These are phyloP conservation scores for Hemiscyllium ocellatum DNA, from an alignment of 2,113 vertebrate species.

Conservation along the genomic window DNA sequence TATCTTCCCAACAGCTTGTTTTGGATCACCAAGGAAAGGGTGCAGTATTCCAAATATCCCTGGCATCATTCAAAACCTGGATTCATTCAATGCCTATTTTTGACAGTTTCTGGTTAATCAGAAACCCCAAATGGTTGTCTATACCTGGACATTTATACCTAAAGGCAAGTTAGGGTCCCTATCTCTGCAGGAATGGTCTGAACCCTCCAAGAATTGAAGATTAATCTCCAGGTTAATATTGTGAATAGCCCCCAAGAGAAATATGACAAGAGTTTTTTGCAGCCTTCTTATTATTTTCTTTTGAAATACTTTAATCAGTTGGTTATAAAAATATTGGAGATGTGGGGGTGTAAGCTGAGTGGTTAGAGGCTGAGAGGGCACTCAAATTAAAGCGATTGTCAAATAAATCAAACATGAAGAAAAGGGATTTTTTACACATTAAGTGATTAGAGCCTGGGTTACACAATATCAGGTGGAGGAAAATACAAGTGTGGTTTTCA, in stretches of 20 bases:
- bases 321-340: neutral
- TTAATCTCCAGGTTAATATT: neutral
- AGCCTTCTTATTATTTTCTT: neutral
- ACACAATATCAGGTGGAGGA: neutral
- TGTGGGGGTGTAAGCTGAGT: neutral
- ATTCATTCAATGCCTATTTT: neutral
- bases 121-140: too few relatives aligned
- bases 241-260: neutral
- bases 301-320: neutral
- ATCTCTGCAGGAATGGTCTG: neutral
- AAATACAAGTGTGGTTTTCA: neutral
- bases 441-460: too few relatives aligned
- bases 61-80: neutral
- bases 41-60: neutral
- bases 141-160: neutral
- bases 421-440: too few relatives aligned
- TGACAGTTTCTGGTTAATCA: neutral
- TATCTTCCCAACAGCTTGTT: neutral
- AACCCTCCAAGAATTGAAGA: neutral
- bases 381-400: too few relatives aligned
- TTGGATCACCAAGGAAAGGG: neutral
- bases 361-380: neutral
- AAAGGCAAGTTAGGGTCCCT: neutral
- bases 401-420: too few relatives aligned
- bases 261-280: neutral